A percentile compares a stretch with the other conserved stretches of the same genome.
phyloP scores from a whole-genome alignment of 2,888 invertebrate species.

The Clostera curtula region DNA sequence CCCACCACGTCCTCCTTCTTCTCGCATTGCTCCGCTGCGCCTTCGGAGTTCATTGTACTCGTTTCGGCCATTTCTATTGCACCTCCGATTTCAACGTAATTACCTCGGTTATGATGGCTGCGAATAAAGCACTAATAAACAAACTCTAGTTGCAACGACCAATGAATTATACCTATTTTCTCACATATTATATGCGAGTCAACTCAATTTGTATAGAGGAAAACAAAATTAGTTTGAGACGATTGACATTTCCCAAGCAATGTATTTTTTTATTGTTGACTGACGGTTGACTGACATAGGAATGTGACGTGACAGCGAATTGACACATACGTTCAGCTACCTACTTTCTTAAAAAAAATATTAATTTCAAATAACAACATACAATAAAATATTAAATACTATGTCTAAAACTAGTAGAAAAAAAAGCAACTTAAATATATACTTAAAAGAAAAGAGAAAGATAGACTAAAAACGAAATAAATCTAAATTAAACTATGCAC shows the following conservation, averaged over 20 bases:
- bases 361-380: too few relatives aligned
- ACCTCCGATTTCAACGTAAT: slow-evolving; percentile 10
- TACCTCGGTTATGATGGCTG: slow-evolving; percentile 2
- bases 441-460: too few relatives aligned
- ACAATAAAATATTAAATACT: too few relatives aligned
- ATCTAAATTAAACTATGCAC: too few relatives aligned
- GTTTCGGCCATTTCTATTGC: slow-evolving; percentile 41
- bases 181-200: slow-evolving; percentile 12
- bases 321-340: too few relatives aligned
- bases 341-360: too few relatives aligned
- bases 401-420: too few relatives aligned
- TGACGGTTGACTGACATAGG: too few relatives aligned
- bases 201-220: slow-evolving; percentile 15
- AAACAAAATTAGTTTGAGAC: slow-evolving; percentile 20
- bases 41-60: slow-evolving; percentile 42
- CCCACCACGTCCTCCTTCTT: slow-evolving; percentile 26
- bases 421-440: too few relatives aligned
- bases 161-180: slow-evolving; percentile 5
- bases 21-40: slow-evolving; percentile 30
- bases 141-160: slow-evolving; percentile 1
- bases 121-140: slow-evolving; percentile 5
- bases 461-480: too few relatives aligned
- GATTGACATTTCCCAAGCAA: slow-evolving; percentile 22
- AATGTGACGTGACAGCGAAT: too few relatives aligned
- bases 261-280: too few relatives aligned